Percentiles rank a stretch among this genome's conserved stretches.
phyloP scores from a whole-genome alignment of 2,113 vertebrate species.

The Sturnira hondurensis region DNA sequence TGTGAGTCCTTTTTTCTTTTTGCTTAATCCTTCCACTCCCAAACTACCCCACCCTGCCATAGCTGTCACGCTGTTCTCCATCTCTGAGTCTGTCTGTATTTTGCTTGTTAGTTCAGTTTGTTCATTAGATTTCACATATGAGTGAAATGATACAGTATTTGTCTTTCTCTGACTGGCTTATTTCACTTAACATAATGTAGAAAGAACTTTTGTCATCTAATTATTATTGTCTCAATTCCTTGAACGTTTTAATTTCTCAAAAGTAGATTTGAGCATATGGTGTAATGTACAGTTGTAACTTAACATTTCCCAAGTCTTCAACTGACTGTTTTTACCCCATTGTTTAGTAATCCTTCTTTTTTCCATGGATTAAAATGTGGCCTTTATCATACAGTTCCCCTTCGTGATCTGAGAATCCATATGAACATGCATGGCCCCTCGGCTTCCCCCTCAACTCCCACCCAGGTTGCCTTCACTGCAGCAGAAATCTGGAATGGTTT shows the following conservation, averaged over 20 bases:
- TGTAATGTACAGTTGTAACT: background rate
- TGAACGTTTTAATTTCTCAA: background rate
- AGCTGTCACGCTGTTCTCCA: too few relatives aligned
- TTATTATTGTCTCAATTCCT: background rate
- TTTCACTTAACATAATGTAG: too few relatives aligned
- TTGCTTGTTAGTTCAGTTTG: too few relatives aligned
- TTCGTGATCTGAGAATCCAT: background rate
- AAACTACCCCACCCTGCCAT: too few relatives aligned
- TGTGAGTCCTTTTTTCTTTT: too few relatives aligned
- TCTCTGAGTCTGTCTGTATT: too few relatives aligned
- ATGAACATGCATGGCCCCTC: accelerated
- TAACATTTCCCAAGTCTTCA: background rate
- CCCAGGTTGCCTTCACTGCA: background rate
- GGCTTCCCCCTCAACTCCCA: background rate
- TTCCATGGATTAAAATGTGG: background rate
- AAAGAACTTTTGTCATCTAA: background rate
- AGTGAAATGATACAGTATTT: too few relatives aligned
- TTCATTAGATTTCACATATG: too few relatives aligned
- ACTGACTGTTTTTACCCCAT: background rate
- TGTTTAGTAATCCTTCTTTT: background rate
- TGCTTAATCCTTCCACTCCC: too few relatives aligned
- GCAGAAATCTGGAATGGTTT: background rate
- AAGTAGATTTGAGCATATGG: background rate
- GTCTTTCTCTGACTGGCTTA: too few relatives aligned
- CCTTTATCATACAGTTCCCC: background rate